phyloP scores from a whole-genome alignment of 2,113 vertebrate species.

The Nothobranchius kuhntae region DNA sequence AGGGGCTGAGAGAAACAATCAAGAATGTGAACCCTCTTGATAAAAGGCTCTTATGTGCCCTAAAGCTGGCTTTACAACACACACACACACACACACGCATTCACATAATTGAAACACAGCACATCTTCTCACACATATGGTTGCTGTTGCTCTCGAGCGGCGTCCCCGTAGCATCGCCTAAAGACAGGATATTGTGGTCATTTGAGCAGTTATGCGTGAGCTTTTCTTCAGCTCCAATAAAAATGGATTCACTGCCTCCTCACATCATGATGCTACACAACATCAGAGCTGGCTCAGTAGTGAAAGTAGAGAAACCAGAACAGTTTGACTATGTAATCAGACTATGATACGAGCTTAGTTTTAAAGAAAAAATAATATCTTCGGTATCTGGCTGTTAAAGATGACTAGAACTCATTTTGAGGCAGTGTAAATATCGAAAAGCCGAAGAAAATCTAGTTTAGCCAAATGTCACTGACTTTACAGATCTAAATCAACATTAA shows the following conservation, averaged over 20 bases:
- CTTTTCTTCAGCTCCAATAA: conserved; percentile 21
- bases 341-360: neutral
- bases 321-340: neutral
- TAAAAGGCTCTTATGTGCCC: conserved; percentile 37
- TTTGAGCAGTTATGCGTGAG: conserved; percentile 26
- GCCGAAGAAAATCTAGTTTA: too few relatives aligned
- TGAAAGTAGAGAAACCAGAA: neutral
- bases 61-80: conserved; percentile 36
- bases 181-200: conserved; percentile 49
- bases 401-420: too few relatives aligned
- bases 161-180: conserved; percentile 40
- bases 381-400: too few relatives aligned
- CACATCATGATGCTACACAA: conserved; percentile 1
- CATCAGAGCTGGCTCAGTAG: neutral
- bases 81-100: conserved; percentile 10
- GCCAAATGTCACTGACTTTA: too few relatives aligned
- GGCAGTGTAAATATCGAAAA: too few relatives aligned
- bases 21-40: conserved; percentile 39
- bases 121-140: conserved; percentile 31
- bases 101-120: conserved; percentile 4
- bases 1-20: conserved; percentile 45
- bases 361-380: too few relatives aligned
- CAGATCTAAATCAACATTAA: neutral
- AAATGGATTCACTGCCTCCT: conserved; percentile 2
- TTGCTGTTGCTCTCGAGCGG: conserved; percentile 19